These are phyloP conservation scores for Thalassarche chlororhynchos DNA, from an alignment of 2,113 vertebrate genomes.

Conservation along the genomic window DNA sequence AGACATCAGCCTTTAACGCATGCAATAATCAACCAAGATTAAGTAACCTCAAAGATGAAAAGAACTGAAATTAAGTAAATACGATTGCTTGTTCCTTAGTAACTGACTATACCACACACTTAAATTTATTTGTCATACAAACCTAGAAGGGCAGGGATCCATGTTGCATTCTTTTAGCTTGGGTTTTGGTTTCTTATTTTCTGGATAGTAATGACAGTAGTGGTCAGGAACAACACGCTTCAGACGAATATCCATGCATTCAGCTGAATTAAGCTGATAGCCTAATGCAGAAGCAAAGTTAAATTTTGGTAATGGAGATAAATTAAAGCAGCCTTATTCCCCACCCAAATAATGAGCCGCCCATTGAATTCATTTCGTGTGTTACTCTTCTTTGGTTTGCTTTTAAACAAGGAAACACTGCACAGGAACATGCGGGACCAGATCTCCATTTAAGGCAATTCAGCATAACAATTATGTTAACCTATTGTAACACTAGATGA, in stretches of 20 bases:
- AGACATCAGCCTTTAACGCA: neutral
- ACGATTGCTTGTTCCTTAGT: neutral
- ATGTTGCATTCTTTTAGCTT: slow-evolving; percentile 93
- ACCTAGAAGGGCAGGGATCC: slow-evolving; percentile 94
- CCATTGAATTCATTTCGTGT: neutral
- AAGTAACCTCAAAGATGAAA: neutral
- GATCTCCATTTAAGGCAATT: neutral
- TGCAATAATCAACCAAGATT: neutral
- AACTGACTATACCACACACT: neutral
- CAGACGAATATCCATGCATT: slow-evolving; percentile 87
- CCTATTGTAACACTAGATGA: neutral
- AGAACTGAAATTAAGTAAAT: neutral
- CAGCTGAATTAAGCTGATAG: slow-evolving; percentile 94
- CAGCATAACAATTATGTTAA: neutral
- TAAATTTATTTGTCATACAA: neutral
- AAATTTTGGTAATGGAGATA: neutral
- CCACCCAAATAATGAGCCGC: fast-evolving
- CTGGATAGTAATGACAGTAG: slow-evolving; percentile 88
- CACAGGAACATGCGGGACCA: neutral
- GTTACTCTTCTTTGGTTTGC: neutral
- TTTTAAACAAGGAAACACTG: neutral
- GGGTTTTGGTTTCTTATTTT: slow-evolving; percentile 92
- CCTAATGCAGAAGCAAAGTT: slow-evolving; percentile 66
- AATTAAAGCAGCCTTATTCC: neutral
- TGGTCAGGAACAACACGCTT: slow-evolving; percentile 87